Conservation (phyloP, 2,888 invertebrate species). For the Harpagoxenus sublaevis region DNA sequence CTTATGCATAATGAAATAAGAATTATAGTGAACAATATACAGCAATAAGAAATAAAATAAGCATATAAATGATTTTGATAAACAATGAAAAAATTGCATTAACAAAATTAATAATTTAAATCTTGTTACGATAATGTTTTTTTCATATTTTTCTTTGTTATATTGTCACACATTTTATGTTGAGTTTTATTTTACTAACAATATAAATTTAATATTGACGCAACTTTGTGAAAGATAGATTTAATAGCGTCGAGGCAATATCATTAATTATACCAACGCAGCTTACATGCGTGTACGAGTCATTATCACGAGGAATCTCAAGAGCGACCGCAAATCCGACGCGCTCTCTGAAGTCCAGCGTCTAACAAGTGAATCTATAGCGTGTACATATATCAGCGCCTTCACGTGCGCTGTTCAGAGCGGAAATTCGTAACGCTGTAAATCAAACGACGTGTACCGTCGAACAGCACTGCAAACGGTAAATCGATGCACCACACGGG, state of each 20-base stretch:
- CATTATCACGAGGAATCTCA: slow-evolving; percentile 74
- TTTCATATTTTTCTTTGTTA: neutral
- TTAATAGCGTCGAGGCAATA: slow-evolving; percentile 69
- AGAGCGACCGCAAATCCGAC: slow-evolving; percentile 50
- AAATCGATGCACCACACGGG: slow-evolving; percentile 66
- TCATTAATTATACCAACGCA: slow-evolving; percentile 77
- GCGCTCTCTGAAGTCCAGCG: slow-evolving; percentile 45
- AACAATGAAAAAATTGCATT: too few species aligned
- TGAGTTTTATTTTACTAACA: neutral
- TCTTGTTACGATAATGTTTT: too few species aligned
- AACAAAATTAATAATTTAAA: too few species aligned
- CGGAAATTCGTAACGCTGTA: slow-evolving; percentile 68
- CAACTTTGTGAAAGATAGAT: slow-evolving; percentile 1
- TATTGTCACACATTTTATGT: neutral
- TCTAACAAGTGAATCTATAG: slow-evolving; percentile 62
- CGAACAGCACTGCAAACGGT: slow-evolving; percentile 62
- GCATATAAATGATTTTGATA: too few species aligned
- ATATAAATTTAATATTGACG: neutral
- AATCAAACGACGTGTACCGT: slow-evolving; percentile 61
- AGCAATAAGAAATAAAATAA: too few species aligned
- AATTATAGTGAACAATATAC: too few species aligned
- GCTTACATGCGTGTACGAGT: slow-evolving; percentile 69
- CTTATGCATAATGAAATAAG: too few species aligned
- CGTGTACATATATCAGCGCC: slow-evolving; percentile 57
- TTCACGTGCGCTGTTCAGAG: slow-evolving; percentile 48